phyloP scores from a whole-genome alignment of 2,797 vertebrate genomes.

The Euthynnus affinis region DNA sequence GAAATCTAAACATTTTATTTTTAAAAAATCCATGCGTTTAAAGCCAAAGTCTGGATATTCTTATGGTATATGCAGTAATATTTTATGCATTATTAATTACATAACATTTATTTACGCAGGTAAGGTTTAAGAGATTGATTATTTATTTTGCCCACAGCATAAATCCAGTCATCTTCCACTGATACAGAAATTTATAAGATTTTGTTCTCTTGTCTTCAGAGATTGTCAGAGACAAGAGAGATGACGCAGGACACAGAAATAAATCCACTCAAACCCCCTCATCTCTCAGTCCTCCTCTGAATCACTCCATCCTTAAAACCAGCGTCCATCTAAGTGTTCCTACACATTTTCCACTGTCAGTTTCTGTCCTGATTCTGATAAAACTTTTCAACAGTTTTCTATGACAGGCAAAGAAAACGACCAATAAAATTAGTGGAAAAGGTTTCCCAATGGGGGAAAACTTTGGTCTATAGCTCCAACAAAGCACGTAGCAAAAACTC shows the following conservation, averaged over 20 bases:
- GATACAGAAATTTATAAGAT: slow-evolving; percentile 11
- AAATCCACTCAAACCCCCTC: too few relatives aligned
- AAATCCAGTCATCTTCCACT: slow-evolving; percentile 14
- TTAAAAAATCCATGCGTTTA: too few relatives aligned
- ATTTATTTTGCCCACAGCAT: not conserved
- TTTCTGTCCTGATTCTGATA: not conserved
- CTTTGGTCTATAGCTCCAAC: not conserved
- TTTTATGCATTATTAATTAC: slow-evolving; percentile 1
- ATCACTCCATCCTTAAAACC: not conserved
- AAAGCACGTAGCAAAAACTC: not conserved
- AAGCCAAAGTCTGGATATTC: not conserved
- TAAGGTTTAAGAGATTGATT: slow-evolving; percentile 10
- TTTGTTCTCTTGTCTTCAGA: not conserved
- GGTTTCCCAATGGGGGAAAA: not conserved
- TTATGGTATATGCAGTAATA: not conserved
- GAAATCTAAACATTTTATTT: not conserved
- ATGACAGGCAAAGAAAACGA: not conserved
- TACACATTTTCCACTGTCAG: not conserved
- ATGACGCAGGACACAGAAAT: too few relatives aligned
- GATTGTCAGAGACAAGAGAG: too few relatives aligned
- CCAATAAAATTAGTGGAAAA: too few relatives aligned
- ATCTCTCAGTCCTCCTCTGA: not conserved
- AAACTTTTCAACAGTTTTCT: not conserved
- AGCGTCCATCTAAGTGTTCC: not conserved
- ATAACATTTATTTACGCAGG: not conserved